Conservation (phyloP, 1,140 invertebrate species). For the Cydia pomonella region DNA sequence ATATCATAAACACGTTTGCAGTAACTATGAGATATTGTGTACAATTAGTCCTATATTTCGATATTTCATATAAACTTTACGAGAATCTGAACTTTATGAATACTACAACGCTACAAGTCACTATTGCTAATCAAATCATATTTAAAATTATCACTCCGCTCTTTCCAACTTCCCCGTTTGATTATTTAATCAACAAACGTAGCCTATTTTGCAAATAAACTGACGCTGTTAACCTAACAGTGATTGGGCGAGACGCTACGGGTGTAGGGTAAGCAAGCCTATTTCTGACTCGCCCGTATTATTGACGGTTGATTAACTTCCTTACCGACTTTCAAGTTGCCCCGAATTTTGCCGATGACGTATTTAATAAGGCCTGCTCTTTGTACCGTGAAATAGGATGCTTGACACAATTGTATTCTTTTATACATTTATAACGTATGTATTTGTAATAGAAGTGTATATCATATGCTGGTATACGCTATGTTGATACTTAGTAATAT, state of each 20-base stretch:
- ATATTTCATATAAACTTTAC: too few relatives aligned
- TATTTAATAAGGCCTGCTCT: conserved; percentile 25
- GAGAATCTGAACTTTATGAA: too few relatives aligned
- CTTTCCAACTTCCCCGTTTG: not conserved
- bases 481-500: too few relatives aligned
- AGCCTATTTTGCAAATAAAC: not conserved
- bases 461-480: not conserved
- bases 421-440: not conserved
- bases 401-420: not conserved
- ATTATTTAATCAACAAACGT: not conserved
- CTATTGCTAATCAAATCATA: too few relatives aligned
- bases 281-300: conserved; percentile 30
- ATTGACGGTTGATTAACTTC: conserved; percentile 31
- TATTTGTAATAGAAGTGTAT: not conserved
- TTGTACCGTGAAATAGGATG: conserved; percentile 20
- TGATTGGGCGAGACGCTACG: not conserved
- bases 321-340: conserved; percentile 27
- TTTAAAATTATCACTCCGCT: not conserved
- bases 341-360: conserved; percentile 26
- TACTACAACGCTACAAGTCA: too few relatives aligned
- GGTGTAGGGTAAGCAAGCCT: conserved; percentile 23
- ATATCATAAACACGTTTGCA: too few relatives aligned
- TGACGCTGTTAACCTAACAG: not conserved
- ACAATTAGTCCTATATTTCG: too few relatives aligned
- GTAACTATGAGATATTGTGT: too few relatives aligned